Conservation (phyloP, 2,797 vertebrate species). For the Crenichthys baileyi region DNA sequence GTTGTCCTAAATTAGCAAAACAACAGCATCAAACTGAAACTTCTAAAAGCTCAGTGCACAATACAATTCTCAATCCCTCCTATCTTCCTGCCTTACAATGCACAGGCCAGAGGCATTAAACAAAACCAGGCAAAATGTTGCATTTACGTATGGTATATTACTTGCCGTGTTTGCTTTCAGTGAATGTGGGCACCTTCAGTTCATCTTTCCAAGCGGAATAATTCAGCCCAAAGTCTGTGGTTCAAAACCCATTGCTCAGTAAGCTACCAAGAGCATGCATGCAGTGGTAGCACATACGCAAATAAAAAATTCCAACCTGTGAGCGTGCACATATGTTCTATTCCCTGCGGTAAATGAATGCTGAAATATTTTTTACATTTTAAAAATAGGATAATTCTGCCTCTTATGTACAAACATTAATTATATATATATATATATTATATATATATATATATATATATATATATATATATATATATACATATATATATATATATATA, state of each 20-base stretch:
- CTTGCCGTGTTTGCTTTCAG: slow-evolving; percentile 65
- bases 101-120: neutral
- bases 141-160: slow-evolving; percentile 7
- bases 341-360: neutral
- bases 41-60: neutral
- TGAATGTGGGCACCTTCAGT: slow-evolving; percentile 5
- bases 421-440: too few relatives aligned
- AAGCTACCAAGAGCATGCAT: neutral
- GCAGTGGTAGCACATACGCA: neutral
- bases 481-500: too few relatives aligned
- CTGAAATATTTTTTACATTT: neutral
- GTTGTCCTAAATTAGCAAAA: neutral
- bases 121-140: slow-evolving; percentile 11
- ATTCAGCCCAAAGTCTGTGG: neutral
- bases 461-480: too few relatives aligned
- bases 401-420: too few relatives aligned
- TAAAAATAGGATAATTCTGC: neutral
- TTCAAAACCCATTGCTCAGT: neutral
- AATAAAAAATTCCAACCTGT: neutral
- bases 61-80: neutral
- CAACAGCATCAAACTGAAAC: neutral
- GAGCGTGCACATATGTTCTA: neutral
- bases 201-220: neutral
- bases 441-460: too few relatives aligned
- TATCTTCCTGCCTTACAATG: neutral